Percentiles rank a stretch among this genome's conserved stretches.
These are phyloP conservation scores for Caenorhabditis latens DNA, from an alignment of 1,140 invertebrate species.

Conservation along the genomic window DNA sequence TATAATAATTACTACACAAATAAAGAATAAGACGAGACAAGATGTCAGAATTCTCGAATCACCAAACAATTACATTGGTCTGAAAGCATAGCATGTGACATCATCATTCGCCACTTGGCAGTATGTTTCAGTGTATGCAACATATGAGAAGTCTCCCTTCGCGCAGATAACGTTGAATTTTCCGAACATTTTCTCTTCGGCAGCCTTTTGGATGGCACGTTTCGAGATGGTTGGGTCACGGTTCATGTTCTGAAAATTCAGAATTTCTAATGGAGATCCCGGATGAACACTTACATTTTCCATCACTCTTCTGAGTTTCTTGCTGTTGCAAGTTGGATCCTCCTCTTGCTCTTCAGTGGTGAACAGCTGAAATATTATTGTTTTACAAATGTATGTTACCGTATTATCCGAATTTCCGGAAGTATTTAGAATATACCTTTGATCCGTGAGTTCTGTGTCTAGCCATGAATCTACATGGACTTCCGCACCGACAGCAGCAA, in stretches of 20 bases:
- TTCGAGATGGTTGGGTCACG: slow-evolving; percentile 74
- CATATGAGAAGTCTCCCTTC: slow-evolving; percentile 75
- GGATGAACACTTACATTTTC: slow-evolving; percentile 69
- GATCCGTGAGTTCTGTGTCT: slow-evolving; percentile 73
- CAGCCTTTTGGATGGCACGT: slow-evolving; percentile 76
- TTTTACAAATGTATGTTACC: background rate
- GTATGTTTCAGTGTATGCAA: slow-evolving; percentile 75
- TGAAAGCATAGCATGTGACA: slow-evolving; percentile 72
- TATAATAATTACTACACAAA: slow-evolving; percentile 57
- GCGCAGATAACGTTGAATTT: slow-evolving; percentile 77
- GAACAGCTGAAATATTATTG: slow-evolving; percentile 67
- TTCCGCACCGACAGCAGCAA: slow-evolving; percentile 74
- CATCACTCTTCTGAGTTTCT: slow-evolving; percentile 73
- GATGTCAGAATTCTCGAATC: slow-evolving; percentile 13
- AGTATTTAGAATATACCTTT: slow-evolving; percentile 32
- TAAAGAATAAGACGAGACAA: background rate
- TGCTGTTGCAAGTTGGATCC: slow-evolving; percentile 75
- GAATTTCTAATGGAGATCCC: too few species aligned
- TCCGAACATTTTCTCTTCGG: slow-evolving; percentile 76
- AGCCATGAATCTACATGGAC: slow-evolving; percentile 71
- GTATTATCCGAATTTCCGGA: too few species aligned
- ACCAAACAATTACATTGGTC: slow-evolving; percentile 54
- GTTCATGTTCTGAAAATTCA: slow-evolving; percentile 74
- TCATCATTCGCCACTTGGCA: slow-evolving; percentile 74
- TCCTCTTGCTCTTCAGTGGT: slow-evolving; percentile 71